Base-by-base conservation (phyloP, 2,113 vertebrate genomes). In the Cinclus mexicanus region DNA sequence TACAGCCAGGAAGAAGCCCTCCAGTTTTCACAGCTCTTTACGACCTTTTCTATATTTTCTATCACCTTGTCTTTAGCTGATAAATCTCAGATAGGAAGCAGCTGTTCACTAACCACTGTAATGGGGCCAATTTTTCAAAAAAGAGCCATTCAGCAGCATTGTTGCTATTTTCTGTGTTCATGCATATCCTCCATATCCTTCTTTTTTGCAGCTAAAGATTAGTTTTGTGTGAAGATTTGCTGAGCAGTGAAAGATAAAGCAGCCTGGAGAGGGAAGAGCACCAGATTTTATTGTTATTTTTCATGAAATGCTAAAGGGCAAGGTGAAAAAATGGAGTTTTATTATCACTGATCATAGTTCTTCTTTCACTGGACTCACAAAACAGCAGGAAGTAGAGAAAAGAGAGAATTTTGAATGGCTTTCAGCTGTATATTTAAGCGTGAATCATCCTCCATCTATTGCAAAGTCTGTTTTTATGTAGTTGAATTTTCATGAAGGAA, bases 391-490 rank as follows among this genome's bases (percentile, higher is more conserved):
- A 78, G 35, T 47, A 19, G 52, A 67, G 75, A 83, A 76, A 84
- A 88, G 82, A 87, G 50, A 86, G 52, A 68, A 60, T 91, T 91
- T 20, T 56, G 75, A 93, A 68, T 86, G 88, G 52, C 83, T 83
- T 86, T 94, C 59, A 47, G 79, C 83, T 90, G 79, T 80, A 63
- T 83, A 86, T 86, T 93, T 90, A 90, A 90, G 37, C 6, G 15
- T 95, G 94, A 97, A 94, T 97, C 95, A 92, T 96, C 68, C 78
- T 85, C 67, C 64, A 46, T 67, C 72, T 92, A 90, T 68, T 92
- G 82, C 63, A 83, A 82, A 95, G 28, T 13, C 41, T 57, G 55
- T 52, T 57, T 87, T 81, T 47, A 64, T 20, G 31, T 85, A 82
- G 56, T 39, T 95, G 80, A 57, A 92, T 95, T 97, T 96, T 94